Evolutionary conservation across 2,888 invertebrate genomes (phyloP), one percentile per base, ranked within the genome.

Genomic region (Halocaridina rubra): DNA sequence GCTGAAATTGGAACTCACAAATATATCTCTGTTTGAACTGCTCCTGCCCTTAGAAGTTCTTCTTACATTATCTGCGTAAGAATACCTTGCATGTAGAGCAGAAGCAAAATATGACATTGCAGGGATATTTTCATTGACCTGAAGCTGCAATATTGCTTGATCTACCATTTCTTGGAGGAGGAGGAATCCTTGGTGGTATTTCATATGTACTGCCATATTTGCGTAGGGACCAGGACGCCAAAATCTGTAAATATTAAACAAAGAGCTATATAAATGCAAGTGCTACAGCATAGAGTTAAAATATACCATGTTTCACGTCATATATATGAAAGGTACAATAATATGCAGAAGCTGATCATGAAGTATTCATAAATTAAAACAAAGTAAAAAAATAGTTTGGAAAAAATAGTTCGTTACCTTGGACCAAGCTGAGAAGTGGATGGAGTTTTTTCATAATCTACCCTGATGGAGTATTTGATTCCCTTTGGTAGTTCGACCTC

Each of bases 201-300:
- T 64, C 86, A 88, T 84, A 77, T 88, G 71, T 10, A 76, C 39
- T 10, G 69, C 76, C 61, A 79, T 61, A 32, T 80, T 59, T 3
- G 77, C 57, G 46, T 86, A 80, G 0, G 88, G 85, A 1, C 86
- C 86, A 10, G 88, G 88, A 16, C 76, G 74, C 88, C 88, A 88
- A 16, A 86, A 86, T 46, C 82, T 88, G 67, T 3, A 32, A 30
- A 27, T 30, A 53, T 53, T 0, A n/a, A n/a, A n/a, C n/a, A n/a
- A n/a, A n/a, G n/a, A n/a, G n/a, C n/a, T n/a, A n/a, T n/a, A n/a
- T n/a, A n/a, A n/a, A n/a, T n/a, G n/a, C n/a, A n/a, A n/a, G n/a
- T n/a, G n/a, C n/a, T n/a, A n/a, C n/a, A n/a, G n/a, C n/a, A n/a
- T n/a, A n/a, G n/a, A n/a, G n/a, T n/a, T n/a, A n/a, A n/a, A n/a